Percentiles rank a stretch among this genome's conserved stretches.
These are phyloP conservation scores for Sebastolobus alascanus DNA, from an alignment of 2,797 vertebrate species.

Conservation along the genomic window DNA sequence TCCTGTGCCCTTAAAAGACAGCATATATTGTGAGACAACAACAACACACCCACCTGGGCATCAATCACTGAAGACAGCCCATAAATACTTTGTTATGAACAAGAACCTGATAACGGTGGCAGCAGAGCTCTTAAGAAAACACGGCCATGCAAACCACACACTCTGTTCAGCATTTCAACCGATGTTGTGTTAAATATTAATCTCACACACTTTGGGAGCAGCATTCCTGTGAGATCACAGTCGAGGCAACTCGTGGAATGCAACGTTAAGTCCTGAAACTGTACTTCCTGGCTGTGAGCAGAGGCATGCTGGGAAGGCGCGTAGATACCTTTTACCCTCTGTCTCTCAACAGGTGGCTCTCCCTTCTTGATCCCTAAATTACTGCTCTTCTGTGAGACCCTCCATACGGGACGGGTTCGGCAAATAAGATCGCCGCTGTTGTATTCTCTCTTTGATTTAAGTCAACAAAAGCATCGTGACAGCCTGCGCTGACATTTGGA, in stretches of 20 bases:
- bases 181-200: conserved; percentile 83
- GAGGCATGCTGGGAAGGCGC: conserved; percentile 77
- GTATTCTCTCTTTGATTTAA: conserved; percentile 73
- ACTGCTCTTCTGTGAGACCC: conserved; percentile 74
- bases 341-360: conserved; percentile 82
- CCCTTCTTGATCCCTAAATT: conserved; percentile 82
- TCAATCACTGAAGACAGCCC: conserved; percentile 74
- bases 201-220: conserved; percentile 72
- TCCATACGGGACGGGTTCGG: conserved; percentile 69
- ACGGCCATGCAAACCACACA: conserved; percentile 61
- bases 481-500: conserved; percentile 73
- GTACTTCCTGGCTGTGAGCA: conserved; percentile 76
- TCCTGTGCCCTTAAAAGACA: conserved; percentile 17
- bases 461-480: conserved; percentile 73
- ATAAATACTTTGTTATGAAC: conserved; percentile 76
- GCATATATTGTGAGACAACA: conserved; percentile 21
- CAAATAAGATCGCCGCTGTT: conserved; percentile 68
- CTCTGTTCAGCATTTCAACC: conserved; percentile 55
- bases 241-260: conserved; percentile 73
- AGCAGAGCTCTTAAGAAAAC: conserved; percentile 73
- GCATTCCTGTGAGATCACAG: conserved; percentile 80
- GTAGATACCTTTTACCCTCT: conserved; percentile 62
- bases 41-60: conserved; percentile 66
- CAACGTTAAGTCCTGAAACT: conserved; percentile 73
- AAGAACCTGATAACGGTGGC: conserved; percentile 69